Evolutionary conservation across 2,797 vertebrate species (phyloP).

Genomic region (Cottoperca gobio): DNA sequence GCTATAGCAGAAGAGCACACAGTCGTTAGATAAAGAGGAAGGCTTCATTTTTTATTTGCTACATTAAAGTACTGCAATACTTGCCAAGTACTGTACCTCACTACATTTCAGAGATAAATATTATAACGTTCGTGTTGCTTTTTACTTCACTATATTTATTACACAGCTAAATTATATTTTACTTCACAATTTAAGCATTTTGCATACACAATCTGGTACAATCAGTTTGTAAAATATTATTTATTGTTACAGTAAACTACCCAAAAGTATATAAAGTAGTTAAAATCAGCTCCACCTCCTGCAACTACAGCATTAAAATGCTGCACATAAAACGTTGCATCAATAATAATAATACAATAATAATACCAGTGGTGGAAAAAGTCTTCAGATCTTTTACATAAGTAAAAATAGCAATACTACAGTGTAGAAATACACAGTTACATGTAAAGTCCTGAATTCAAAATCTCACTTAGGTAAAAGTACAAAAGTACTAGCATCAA

Average conservation of each 20-base stretch:
- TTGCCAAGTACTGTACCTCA: background rate
- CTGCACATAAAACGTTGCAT: background rate
- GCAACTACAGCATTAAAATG: background rate
- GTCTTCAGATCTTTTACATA: too few species aligned
- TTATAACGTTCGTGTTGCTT: background rate
- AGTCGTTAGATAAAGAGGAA: background rate
- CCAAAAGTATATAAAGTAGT: background rate
- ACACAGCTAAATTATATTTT: background rate
- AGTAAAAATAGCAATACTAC: too few species aligned
- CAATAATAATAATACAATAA: background rate
- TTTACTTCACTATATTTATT: background rate
- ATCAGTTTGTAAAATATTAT: background rate
- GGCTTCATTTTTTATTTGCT: background rate
- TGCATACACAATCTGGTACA: background rate
- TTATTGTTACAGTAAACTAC: background rate
- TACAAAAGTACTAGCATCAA: too few species aligned
- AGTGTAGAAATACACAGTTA: too few species aligned
- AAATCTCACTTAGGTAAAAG: too few species aligned
- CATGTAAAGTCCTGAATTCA: too few species aligned
- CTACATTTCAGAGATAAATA: background rate
- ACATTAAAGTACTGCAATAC: too few species aligned
- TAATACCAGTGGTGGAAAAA: too few species aligned
- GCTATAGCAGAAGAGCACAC: background rate
- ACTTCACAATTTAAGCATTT: background rate
- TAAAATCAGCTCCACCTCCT: background rate